Evolutionary conservation across 2,888 invertebrate species (phyloP).

Genomic region (Ernsta delagoae): DNA sequence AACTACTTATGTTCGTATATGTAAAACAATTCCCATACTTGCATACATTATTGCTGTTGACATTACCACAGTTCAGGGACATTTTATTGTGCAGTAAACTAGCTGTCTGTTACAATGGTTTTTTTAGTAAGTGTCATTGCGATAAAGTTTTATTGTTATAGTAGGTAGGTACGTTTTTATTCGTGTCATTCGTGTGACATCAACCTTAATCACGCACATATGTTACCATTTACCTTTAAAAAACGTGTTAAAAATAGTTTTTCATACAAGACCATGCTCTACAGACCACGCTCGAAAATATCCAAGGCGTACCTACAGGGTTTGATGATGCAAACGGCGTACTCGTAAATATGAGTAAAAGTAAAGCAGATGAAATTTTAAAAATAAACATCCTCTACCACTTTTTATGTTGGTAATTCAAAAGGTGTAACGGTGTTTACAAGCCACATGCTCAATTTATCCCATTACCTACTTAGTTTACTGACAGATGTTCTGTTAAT

Average conservation of each 20-base stretch:
- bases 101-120: not conserved
- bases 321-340: too few species aligned
- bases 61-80: slow-evolving; percentile 14
- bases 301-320: too few species aligned
- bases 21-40: not conserved
- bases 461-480: slow-evolving; percentile 25
- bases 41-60: not conserved
- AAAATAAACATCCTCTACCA: not conserved
- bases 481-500: slow-evolving; percentile 23
- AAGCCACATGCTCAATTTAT: slow-evolving; percentile 25
- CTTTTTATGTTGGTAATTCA: not conserved
- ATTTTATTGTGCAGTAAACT: slow-evolving; percentile 7
- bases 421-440: slow-evolving; percentile 14
- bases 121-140: slow-evolving; percentile 7
- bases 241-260: too few species aligned
- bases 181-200: slow-evolving; percentile 1
- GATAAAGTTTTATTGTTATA: slow-evolving; percentile 12
- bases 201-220: not conserved
- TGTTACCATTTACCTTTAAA: not conserved
- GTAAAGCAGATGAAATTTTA: slow-evolving; percentile 11
- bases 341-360: too few species aligned
- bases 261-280: too few species aligned
- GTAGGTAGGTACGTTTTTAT: not conserved
- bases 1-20: too few species aligned
- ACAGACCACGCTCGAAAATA: too few species aligned